Conservation (phyloP, 2,113 vertebrate genomes). For the Callopanchax toddi region DNA sequence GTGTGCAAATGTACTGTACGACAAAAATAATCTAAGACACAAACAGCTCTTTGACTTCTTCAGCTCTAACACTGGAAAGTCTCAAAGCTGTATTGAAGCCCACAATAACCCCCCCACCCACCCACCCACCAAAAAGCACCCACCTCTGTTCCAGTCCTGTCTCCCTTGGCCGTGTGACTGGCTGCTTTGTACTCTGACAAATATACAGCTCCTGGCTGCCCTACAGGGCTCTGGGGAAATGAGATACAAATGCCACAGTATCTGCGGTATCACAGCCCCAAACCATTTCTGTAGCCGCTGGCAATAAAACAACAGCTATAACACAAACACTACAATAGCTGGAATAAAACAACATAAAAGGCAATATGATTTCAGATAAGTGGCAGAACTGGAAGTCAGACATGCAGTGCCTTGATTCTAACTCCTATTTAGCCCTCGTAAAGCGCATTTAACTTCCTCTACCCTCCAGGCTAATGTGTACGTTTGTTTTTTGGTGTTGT, state of each 20-base stretch:
- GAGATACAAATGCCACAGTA: slow-evolving; percentile 71
- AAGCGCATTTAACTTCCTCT: slow-evolving; percentile 29
- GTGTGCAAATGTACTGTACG: not conserved
- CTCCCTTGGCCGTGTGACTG: slow-evolving; percentile 58
- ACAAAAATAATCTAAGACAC: slow-evolving; percentile 14
- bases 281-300: slow-evolving; percentile 57
- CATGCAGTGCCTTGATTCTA: not conserved
- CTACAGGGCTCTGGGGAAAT: slow-evolving; percentile 63
- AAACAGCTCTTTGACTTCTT: slow-evolving; percentile 54
- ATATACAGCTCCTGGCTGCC: slow-evolving; percentile 72
- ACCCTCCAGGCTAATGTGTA: slow-evolving; percentile 45
- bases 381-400: slow-evolving; percentile 6
- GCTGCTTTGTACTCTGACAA: slow-evolving; percentile 71
- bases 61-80: slow-evolving; percentile 48
- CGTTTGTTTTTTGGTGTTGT: slow-evolving; percentile 32
- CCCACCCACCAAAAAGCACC: no score
- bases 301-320: slow-evolving; percentile 53
- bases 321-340: slow-evolving; percentile 25
- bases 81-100: slow-evolving; percentile 51
- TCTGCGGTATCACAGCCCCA: slow-evolving; percentile 59
- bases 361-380: slow-evolving; percentile 1
- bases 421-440: slow-evolving; percentile 24
- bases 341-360: slow-evolving; percentile 39
- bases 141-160: slow-evolving; percentile 59
- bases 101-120: no score